These are phyloP conservation scores for Panorpa germanica DNA, from an alignment of 2,888 invertebrate species.

Conservation along the genomic window DNA sequence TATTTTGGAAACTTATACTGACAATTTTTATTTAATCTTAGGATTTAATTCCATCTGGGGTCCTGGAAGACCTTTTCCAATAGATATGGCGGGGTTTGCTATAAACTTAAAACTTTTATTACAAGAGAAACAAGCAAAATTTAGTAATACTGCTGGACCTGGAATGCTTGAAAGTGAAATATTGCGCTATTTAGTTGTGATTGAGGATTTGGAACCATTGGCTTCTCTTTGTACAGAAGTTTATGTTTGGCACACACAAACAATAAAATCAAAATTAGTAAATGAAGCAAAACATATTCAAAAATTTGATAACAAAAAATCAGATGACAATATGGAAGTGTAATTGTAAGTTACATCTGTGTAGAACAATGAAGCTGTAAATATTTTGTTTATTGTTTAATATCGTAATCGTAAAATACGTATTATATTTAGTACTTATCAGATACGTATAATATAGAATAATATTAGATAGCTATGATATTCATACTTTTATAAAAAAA, in stretches of 20 bases:
- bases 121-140: constrained; percentile 49
- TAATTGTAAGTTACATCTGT: constrained; percentile 30
- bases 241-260: constrained; percentile 97
- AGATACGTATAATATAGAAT: no score
- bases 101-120: constrained; percentile 60
- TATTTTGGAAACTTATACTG: neutral
- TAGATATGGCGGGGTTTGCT: constrained; percentile 97
- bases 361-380: neutral
- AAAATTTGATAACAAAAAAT: constrained; percentile 28
- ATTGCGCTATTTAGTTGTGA: constrained; percentile 48
- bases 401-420: neutral
- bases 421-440: no score
- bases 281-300: constrained; percentile 41
- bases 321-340: constrained; percentile 40
- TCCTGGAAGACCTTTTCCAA: constrained; percentile 79
- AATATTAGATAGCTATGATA: no score
- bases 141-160: constrained; percentile 68
- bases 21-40: neutral
- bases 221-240: constrained; percentile 85
- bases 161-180: constrained; percentile 85
- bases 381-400: neutral
- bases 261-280: constrained; percentile 66
- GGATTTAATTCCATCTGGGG: no score
- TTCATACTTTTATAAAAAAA: no score
- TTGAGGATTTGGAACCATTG: constrained; percentile 69